These are phyloP conservation scores for Scaptomyza hsui DNA, from an alignment of 1,140 invertebrate species.

Conservation along the genomic window DNA sequence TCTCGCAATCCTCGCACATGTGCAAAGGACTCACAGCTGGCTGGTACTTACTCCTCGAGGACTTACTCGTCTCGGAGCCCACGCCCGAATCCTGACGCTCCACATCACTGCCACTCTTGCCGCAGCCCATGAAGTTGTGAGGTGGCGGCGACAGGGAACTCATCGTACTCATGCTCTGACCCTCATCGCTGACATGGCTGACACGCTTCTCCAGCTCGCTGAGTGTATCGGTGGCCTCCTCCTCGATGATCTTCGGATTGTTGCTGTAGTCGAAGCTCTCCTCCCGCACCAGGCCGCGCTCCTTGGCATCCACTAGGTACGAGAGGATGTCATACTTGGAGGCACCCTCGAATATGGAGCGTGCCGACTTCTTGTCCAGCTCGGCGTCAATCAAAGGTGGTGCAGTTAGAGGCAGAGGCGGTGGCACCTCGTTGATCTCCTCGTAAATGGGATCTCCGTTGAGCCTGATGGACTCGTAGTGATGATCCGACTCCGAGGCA, in stretches of 20 bases:
- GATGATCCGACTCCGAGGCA: constrained; percentile 85
- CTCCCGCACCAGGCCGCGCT: constrained; percentile 88
- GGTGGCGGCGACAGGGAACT: constrained; percentile 84
- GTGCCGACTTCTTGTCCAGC: constrained; percentile 86
- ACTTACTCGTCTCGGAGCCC: constrained; percentile 95
- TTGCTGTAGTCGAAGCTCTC: constrained; percentile 87
- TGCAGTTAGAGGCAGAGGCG: constrained; percentile 89
- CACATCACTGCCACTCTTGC: constrained; percentile 86
- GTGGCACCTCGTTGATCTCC: constrained; percentile 92
- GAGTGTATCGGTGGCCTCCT: constrained; percentile 85
- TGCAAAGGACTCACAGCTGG: constrained; percentile 85
- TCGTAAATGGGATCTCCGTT: constrained; percentile 93
- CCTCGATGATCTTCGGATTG: constrained; percentile 85
- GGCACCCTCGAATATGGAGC: constrained; percentile 92
- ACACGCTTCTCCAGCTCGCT: constrained; percentile 73
- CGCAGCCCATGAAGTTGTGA: constrained; percentile 67
- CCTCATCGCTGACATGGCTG: constrained; percentile 84
- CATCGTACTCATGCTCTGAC: constrained; percentile 85
- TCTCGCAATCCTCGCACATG: constrained; percentile 91
- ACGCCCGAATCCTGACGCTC: constrained; percentile 97
- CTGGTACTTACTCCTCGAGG: constrained; percentile 90
- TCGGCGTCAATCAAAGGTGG: constrained; percentile 89
- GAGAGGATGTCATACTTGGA: constrained; percentile 95
- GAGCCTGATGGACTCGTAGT: constrained; percentile 91
- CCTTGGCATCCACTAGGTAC: constrained; percentile 93